Base-by-base conservation (phyloP, 53 echinoderm and acorn worm species). In the Luidia sarsii region DNA sequence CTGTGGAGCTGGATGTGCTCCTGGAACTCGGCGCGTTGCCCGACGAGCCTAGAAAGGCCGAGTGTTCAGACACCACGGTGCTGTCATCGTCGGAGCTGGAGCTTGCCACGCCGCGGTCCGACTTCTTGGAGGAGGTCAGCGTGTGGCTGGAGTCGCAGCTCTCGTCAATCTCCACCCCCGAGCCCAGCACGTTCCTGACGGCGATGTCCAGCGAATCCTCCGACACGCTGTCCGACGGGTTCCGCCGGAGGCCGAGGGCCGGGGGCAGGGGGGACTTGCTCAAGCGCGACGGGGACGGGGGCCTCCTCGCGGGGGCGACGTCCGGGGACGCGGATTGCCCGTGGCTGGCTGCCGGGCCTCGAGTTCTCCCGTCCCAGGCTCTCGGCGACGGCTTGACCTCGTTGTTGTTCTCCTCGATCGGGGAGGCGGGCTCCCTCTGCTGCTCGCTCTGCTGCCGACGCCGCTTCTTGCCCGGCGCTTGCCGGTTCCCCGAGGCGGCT, bases 1-100 rank as follows among this genome's bases (percentile, higher is more conserved):
- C 95, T 70, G 90, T 89, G 19, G 95, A 95, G 33, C 92, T 92
- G 29, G 94, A 94, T 3, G 90, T 88, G 48, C 90, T 90, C 37
- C 87, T 67, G 25, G 87, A 87, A 62, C 88, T 91, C 11, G 86
- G 68, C 28, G 86, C 86, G 52, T 71, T 73, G 8, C 63, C 67
- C 18, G 86, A 82, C 22, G 94, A 94, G 28, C 89, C 94, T 22
- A 94, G 57, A 62, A 94, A 94, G 18, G 94, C 94, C 3, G 91
- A 94, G 1, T 82, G 70, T 67, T 91, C 91, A 0, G 94, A 94
- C 72, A 94, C 89, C 34, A 94, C 60, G 2, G 94, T 94, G 80
- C 94, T 94, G 64, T 94, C 94, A 35, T 94, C 94, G 14, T 84
- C 84, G 7, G 84, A 84, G 73, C 84, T 84, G 10, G 91, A 87